Percentiles rank a stretch among this genome's conserved stretches.
Evolutionary conservation across 2,888 invertebrate genomes (phyloP).

Genomic region (Synergus japonicus): DNA sequence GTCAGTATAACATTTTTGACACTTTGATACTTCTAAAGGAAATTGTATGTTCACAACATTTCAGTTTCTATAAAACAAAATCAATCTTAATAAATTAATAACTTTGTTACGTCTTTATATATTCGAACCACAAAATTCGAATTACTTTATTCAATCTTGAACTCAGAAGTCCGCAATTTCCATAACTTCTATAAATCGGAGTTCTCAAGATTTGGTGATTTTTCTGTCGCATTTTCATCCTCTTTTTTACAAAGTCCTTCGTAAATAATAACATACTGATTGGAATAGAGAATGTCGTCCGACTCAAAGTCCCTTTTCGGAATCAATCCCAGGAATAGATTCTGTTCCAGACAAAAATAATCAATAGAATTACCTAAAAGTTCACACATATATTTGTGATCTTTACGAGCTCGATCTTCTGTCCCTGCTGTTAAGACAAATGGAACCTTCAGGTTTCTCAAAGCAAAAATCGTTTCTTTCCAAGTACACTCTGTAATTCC

Average conservation of each 20-base stretch:
- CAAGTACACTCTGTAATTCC: conserved; percentile 69
- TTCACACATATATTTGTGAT: conserved; percentile 62
- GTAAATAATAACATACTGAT: conserved; percentile 67
- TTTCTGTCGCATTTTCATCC: not conserved
- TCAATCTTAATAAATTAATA: too few species aligned
- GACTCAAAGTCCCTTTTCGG: conserved; percentile 68
- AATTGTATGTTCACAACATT: too few species aligned
- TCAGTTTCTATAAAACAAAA: too few species aligned
- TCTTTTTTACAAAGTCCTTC: not conserved
- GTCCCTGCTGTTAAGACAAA: conserved; percentile 67
- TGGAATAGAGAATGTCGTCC: conserved; percentile 67
- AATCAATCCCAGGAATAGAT: conserved; percentile 66
- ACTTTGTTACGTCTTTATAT: too few species aligned
- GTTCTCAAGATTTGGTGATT: not conserved
- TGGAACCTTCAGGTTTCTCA: conserved; percentile 64
- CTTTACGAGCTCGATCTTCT: conserved; percentile 59
- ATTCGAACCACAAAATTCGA: too few species aligned
- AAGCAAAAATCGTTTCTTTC: conserved; percentile 57
- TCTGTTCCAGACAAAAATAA: conserved; percentile 56
- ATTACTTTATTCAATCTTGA: too few species aligned
- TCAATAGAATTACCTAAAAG: conserved; percentile 52
- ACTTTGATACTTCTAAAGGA: too few species aligned
- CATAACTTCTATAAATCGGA: too few species aligned
- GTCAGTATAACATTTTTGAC: too few species aligned
- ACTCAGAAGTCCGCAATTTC: too few species aligned